Percentiles rank a stretch among this genome's conserved stretches.
Evolutionary conservation across 2,797 vertebrate genomes (phyloP).

Genomic region (Phoebastria nigripes): DNA sequence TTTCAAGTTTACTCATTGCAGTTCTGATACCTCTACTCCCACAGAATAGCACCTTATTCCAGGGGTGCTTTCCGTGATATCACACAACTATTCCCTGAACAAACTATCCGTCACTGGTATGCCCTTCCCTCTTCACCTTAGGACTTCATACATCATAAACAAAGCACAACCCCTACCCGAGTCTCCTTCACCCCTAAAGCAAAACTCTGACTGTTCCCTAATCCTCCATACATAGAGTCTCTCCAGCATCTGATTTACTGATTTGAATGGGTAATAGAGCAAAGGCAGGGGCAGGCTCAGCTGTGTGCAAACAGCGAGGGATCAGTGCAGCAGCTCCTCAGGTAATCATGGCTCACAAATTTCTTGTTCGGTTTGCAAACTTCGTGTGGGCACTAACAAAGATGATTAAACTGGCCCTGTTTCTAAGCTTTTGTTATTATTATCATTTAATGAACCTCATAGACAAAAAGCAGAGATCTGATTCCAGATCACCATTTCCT

Average conservation of each 20-base stretch:
- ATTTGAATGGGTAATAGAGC: neutral
- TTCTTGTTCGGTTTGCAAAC: neutral
- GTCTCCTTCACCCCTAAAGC: neutral
- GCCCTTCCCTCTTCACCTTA: neutral
- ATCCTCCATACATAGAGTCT: fast-evolving
- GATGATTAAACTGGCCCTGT: neutral
- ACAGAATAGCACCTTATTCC: neutral
- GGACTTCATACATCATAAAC: neutral
- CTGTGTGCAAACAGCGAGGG: fast-evolving
- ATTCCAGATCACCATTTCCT: neutral
- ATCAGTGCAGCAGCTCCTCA: neutral
- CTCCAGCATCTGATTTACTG: neutral
- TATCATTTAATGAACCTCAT: neutral
- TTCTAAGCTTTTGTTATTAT: neutral
- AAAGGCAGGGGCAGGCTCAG: neutral
- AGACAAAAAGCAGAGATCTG: neutral
- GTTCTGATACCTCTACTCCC: neutral
- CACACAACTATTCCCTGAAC: neutral
- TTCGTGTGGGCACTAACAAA: neutral
- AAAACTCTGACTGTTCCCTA: neutral
- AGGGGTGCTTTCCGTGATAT: neutral
- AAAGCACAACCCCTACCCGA: neutral
- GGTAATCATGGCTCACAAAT: fast-evolving
- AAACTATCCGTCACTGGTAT: fast-evolving
- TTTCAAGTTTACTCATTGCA: neutral